A percentile compares a stretch with the other conserved stretches of the same genome.
phyloP scores from a whole-genome alignment of 1,140 invertebrate genomes.

The Pissodes strobi region DNA sequence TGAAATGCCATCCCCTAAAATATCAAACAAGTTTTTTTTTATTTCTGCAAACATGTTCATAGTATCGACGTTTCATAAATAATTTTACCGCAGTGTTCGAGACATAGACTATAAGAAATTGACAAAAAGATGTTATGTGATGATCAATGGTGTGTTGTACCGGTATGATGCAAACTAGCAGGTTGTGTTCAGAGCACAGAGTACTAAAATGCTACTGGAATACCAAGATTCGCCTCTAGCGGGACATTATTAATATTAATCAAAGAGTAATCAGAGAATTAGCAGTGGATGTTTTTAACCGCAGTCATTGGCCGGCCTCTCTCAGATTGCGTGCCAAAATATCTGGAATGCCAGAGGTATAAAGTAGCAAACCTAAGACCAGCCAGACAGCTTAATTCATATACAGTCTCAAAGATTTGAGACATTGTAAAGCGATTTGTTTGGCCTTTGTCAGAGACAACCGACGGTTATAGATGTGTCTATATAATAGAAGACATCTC shows the following conservation, averaged over 20 bases:
- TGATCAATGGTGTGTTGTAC: conserved; percentile 46
- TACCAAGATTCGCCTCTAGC: conserved; percentile 42
- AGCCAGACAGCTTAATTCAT: conserved; percentile 43
- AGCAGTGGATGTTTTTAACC: conserved; percentile 8
- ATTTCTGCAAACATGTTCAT: too few species aligned
- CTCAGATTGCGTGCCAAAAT: conserved; percentile 1
- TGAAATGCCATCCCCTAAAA: too few species aligned
- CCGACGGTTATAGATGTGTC: conserved; percentile 23
- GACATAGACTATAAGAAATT: conserved; percentile 17
- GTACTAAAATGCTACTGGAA: conserved; percentile 18
- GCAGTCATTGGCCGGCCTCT: not conserved
- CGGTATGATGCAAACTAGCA: conserved; percentile 36
- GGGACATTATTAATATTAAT: conserved; percentile 40
- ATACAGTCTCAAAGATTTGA: conserved; percentile 39
- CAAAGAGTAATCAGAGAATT: conserved; percentile 26
- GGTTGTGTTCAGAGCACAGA: conserved; percentile 38
- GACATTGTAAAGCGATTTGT: conserved; percentile 47
- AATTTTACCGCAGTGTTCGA: too few species aligned
- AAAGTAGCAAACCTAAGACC: conserved; percentile 37
- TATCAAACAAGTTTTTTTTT: too few species aligned
- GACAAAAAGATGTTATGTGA: conserved; percentile 33
- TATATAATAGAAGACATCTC: conserved; percentile 36
- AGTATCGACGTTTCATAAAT: too few species aligned
- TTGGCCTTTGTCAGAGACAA: conserved; percentile 34
- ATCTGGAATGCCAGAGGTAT: conserved; percentile 18